These are phyloP conservation scores for Bufotes viridis DNA, from an alignment of 2,797 vertebrate species.

Conservation along the genomic window DNA sequence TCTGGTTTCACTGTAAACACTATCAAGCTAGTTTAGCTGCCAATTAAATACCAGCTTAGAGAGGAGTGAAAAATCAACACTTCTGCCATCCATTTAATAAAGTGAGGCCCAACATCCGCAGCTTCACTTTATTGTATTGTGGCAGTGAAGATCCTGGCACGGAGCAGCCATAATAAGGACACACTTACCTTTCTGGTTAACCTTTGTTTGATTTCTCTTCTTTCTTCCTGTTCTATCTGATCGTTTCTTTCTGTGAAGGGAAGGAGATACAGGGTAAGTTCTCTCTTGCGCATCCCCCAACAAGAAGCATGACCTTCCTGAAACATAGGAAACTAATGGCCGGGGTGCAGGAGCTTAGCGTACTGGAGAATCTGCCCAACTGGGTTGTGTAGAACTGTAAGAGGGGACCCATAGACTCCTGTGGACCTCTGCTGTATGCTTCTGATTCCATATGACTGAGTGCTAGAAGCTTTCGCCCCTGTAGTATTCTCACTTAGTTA, in stretches of 20 bases:
- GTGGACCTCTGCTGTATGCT: background rate
- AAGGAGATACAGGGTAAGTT: constrained; percentile 26
- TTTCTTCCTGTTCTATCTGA: constrained; percentile 93
- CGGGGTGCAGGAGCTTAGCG: background rate
- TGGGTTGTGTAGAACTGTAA: background rate
- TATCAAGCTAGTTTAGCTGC: background rate
- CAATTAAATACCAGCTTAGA: background rate
- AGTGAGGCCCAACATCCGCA: background rate
- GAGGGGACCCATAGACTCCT: too few species aligned
- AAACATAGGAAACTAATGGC: background rate
- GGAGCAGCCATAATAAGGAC: background rate
- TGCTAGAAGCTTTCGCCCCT: too few species aligned
- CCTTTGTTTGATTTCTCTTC: constrained; percentile 94
- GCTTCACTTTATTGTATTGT: too few species aligned
- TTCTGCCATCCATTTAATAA: background rate
- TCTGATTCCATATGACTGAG: too few species aligned
- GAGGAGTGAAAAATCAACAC: too few species aligned
- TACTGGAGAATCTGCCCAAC: background rate
- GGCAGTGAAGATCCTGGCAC: too few species aligned
- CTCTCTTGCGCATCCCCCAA: background rate
- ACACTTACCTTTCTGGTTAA: constrained; percentile 91
- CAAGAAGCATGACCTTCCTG: background rate
- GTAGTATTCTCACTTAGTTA: too few species aligned
- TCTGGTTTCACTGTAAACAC: background rate
- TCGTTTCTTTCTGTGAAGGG: constrained; percentile 89